Conservation (phyloP, 1,140 invertebrate species). For the Bombus polaris region DNA sequence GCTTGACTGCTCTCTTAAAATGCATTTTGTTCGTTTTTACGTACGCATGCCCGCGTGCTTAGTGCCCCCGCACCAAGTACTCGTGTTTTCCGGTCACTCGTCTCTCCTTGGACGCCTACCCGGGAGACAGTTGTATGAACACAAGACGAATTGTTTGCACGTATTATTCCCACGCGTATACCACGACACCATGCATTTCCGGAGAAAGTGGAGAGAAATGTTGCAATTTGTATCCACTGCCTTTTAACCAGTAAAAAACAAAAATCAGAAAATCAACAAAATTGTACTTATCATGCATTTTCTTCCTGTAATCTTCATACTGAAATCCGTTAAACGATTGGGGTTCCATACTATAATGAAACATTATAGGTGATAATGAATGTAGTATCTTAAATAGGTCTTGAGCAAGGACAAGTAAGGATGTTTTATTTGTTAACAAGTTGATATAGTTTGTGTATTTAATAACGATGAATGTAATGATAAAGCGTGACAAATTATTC, state of each 20-base stretch:
- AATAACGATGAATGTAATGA: no score
- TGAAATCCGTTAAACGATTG: no score
- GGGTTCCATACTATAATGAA: no score
- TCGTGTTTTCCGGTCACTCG: slow-evolving; percentile 45
- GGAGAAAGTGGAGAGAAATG: slow-evolving; percentile 52
- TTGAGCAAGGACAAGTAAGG: no score
- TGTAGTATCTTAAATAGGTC: no score
- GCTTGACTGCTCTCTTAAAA: slow-evolving; percentile 52
- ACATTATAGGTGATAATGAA: no score
- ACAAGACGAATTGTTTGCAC: slow-evolving; percentile 26
- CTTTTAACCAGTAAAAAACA: no score
- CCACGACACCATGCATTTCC: slow-evolving; percentile 24
- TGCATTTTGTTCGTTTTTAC: slow-evolving; percentile 34
- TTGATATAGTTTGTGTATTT: no score
- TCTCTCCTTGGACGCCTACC: slow-evolving; percentile 37
- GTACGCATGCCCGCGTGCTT: slow-evolving; percentile 37
- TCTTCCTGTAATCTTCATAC: not conserved
- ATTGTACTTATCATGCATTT: no score
- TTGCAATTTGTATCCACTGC: not conserved
- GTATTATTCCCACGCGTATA: slow-evolving; percentile 26
- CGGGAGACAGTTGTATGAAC: not conserved
- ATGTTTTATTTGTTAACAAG: no score
- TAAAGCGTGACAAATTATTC: no score
- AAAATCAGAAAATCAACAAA: not conserved
- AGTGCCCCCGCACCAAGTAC: slow-evolving; percentile 22